phyloP scores from a whole-genome alignment of 1,140 invertebrate species.

The Aricia agestis region DNA sequence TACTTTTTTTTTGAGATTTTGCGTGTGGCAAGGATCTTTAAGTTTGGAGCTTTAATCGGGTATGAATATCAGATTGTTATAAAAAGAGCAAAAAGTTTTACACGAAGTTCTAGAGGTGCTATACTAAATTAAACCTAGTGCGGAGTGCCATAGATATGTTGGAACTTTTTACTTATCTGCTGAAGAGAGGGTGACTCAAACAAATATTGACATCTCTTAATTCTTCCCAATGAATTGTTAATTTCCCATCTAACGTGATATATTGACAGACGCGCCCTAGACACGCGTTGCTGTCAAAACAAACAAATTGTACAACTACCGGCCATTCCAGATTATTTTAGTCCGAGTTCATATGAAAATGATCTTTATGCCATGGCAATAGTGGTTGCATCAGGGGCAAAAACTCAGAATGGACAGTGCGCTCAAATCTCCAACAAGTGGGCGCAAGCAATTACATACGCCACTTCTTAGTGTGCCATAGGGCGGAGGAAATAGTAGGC shows the following conservation, averaged over 20 bases:
- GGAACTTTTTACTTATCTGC: not conserved
- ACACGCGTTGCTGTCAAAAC: conserved; percentile 41
- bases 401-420: not conserved
- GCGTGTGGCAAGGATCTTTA: not conserved
- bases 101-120: too few species aligned
- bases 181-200: not conserved
- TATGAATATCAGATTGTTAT: not conserved
- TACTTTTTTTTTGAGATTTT: not conserved
- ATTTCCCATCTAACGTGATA: not conserved
- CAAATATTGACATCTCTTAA: not conserved
- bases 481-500: conserved; percentile 20
- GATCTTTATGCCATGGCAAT: not conserved
- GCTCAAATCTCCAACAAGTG: conserved; percentile 32
- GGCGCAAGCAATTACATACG: conserved; percentile 35
- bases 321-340: not conserved
- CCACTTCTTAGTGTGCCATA: conserved; percentile 23
- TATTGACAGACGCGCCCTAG: not conserved
- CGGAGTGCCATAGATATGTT: too few species aligned
- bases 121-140: not conserved
- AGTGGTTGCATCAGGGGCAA: not conserved
- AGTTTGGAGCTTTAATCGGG: conserved; percentile 2
- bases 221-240: not conserved
- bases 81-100: too few species aligned
- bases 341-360: not conserved
- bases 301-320: conserved; percentile 30